Evolutionary conservation across 2,888 invertebrate species (phyloP), one percentile per base, ranked within the genome.

Genomic region (Acanthosepion pharaonis): DNA sequence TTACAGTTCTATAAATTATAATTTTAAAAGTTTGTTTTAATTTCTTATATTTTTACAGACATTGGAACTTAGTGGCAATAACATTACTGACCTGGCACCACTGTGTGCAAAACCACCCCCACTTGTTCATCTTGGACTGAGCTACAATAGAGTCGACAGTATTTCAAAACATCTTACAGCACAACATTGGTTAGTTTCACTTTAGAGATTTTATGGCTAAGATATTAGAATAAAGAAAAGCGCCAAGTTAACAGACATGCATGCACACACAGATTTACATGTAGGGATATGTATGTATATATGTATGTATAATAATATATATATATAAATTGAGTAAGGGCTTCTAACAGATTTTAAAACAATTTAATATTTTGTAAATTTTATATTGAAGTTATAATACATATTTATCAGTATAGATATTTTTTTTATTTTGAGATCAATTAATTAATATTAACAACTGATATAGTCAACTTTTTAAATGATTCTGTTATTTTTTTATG

Each of bases 51-150:
- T 94, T 94, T 94, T 94, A 15, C 95, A 97, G 97, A 97, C 97
- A 6, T 94, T 97, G 94, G 97, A 97, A 95, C 95, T 97, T 53
- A 97, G 97, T 96, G 97, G 97, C 42, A 97, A 97, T 95, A 95
- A 96, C 91, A 97, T 97, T 94, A 96, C 96, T 94, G 96, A 97
- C 94, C 95, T 97, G 94, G 96, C 96, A 23, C 95, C 96, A 15
- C 95, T 97, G 49, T 97, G 97, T 96, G 95, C 96, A 9, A 95
- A 96, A 78, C 97, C 97, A 15, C 96, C 96, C 18, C 96, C 96
- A 28, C 95, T 97, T 23, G 96, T 95, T 11, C 97, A 97, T 94
- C 96, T 97, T 11, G 97, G 97, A 8, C 96, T 97, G 42, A 97
- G 97, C 25, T 96, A 96, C 95, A 97, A 97, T 95, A 96, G 95